Percentiles rank a stretch among this genome's conserved stretches.
These are phyloP conservation scores for Asarcornis scutulata DNA, from an alignment of 2,113 vertebrate genomes.

Conservation along the genomic window DNA sequence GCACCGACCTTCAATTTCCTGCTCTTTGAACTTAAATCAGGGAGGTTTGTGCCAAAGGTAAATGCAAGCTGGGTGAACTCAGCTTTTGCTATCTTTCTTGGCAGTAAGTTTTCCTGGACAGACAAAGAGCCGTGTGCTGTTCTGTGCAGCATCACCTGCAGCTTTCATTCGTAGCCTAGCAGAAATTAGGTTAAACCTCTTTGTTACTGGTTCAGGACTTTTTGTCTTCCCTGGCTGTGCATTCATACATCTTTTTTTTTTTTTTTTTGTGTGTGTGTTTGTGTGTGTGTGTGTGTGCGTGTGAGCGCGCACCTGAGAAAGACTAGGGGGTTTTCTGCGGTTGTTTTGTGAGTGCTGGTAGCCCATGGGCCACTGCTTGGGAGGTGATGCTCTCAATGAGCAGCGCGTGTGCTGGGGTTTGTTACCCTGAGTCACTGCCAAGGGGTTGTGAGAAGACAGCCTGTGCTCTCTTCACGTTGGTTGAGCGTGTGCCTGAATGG, in stretches of 20 bases:
- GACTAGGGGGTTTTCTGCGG: rapidly evolving
- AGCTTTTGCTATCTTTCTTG: background rate
- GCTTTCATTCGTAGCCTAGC: background rate
- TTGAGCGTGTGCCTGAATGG: background rate
- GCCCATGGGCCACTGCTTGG: background rate
- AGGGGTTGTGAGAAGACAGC: background rate
- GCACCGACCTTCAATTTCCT: background rate
- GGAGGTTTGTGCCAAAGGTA: background rate
- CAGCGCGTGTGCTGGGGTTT: background rate
- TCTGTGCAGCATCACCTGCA: background rate
- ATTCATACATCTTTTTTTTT: background rate
- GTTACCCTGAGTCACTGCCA: background rate
- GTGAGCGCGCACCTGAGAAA: too few relatives aligned
- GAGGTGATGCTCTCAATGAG: background rate
- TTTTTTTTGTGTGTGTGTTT: too few relatives aligned
- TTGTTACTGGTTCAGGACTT: background rate
- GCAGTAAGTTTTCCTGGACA: too few relatives aligned
- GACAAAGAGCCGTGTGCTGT: rapidly evolving
- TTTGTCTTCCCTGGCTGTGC: rapidly evolving
- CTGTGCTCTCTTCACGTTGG: background rate
- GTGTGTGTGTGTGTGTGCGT: too few relatives aligned
- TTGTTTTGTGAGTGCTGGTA: too few relatives aligned
- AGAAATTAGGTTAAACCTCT: background rate
- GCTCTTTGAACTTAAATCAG: background rate
- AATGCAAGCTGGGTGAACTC: background rate